Percentiles rank a stretch among this genome's conserved stretches.
Evolutionary conservation across 2,113 vertebrate genomes (phyloP).

Genomic region (Malurus cyaneus): DNA sequence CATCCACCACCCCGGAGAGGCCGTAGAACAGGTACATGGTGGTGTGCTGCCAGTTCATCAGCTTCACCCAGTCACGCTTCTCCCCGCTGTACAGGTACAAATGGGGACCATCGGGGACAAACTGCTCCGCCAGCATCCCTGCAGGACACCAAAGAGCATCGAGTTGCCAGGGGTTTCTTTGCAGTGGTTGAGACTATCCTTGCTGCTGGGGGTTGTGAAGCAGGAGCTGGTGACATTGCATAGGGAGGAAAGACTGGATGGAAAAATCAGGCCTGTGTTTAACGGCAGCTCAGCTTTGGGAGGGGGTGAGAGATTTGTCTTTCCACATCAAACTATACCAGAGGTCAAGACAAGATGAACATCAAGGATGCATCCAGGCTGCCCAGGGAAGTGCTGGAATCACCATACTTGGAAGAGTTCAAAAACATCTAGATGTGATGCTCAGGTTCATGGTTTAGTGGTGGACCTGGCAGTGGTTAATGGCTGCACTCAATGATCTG

Average conservation of each 20-base stretch:
- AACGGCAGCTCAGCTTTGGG: not conserved
- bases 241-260: not conserved
- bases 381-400: not conserved
- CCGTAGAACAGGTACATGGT: conserved; percentile 97
- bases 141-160: not conserved
- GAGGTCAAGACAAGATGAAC: not conserved
- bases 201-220: not conserved
- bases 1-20: conserved; percentile 77
- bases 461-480: not conserved
- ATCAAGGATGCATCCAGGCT: not conserved
- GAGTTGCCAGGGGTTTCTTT: no score
- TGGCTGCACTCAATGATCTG: not conserved
- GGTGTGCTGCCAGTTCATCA: conserved; percentile 98
- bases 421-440: not conserved
- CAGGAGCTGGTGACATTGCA: not conserved
- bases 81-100: conserved; percentile 74
- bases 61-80: conserved; percentile 81
- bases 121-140: conserved; percentile 96
- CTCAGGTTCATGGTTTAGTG: not conserved
- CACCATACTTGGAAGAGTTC: not conserved
- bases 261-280: not conserved
- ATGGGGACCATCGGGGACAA: conserved; percentile 90
- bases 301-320: not conserved
- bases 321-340: not conserved
- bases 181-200: not conserved